Evolutionary conservation across 2,888 invertebrate species (phyloP), one percentile per base, ranked within the genome.

Genomic region (Orthosia cruda): DNA sequence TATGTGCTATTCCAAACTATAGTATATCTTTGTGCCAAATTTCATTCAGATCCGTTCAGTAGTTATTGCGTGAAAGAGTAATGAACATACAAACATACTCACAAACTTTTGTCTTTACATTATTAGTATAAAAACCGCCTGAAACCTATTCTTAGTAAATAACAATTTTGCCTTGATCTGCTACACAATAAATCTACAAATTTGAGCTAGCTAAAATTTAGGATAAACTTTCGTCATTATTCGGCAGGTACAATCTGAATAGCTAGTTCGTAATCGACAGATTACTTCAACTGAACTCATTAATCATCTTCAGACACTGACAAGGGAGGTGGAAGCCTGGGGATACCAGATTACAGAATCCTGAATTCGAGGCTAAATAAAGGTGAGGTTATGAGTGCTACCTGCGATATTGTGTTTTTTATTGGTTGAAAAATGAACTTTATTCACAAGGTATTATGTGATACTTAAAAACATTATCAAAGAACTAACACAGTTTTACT

Each of bases 221-320:
- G 52, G 16, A 71, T 69, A 26, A 57, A 80, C 79, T 70, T 67
- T 49, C 61, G 16, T 74, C 64, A 68, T 26, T 52, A 59, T 62
- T 71, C 74, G 18, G 45, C 23, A 45, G 50, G 45, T 57, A 26
- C 40, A 55, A 74, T 59, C 45, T 74, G 47, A 52, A 67, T 12
- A 32, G 55, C 12, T 63, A 66, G 49, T 70, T 69, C 57, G 20
- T 40, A 54, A 55, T 73, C 62, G 47, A 61, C 65, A 59, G 66
- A 62, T 66, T 52, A 16, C 58, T 52, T 11, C 47, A 45, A 77
- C 50, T 20, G 50, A 61, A 49, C 23, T 73, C 84, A 83, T 84
- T 80, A 80, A 86, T 84, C 84, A 86, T 85, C 64, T 66, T 40
- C 66, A 47, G 58, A 65, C 54, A 72, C 74, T 73, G 86, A 80